A percentile compares a stretch with the other conserved stretches of the same genome.
These are phyloP conservation scores for Muraenolepis orangiensis DNA, from an alignment of 2,797 vertebrate species.

Conservation along the genomic window DNA sequence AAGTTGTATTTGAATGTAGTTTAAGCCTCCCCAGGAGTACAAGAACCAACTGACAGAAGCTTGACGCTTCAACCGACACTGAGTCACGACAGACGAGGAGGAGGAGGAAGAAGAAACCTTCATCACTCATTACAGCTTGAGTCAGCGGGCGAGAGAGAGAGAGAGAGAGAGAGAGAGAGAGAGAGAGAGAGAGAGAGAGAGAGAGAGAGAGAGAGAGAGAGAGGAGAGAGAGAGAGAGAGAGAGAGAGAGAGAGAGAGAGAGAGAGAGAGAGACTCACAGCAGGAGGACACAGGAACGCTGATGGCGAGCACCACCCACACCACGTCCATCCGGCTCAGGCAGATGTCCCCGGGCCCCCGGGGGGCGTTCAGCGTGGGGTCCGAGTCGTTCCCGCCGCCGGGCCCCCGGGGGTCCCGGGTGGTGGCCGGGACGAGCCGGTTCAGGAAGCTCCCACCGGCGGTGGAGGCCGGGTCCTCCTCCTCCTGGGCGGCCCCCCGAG, in stretches of 20 bases:
- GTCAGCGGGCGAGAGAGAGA: no score
- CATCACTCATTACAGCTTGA: no score
- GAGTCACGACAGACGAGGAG: background rate
- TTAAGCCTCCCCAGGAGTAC: background rate
- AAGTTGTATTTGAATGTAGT: background rate
- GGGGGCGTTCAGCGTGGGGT: constrained; percentile 76
- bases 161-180: no score
- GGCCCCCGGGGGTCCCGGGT: constrained; percentile 77
- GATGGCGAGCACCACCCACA: constrained; percentile 95
- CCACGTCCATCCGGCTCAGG: constrained; percentile 92
- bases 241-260: no score
- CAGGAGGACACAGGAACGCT: constrained; percentile 93
- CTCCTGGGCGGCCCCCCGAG: background rate
- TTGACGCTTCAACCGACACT: background rate
- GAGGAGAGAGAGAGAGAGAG: no score
- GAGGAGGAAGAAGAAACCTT: no score
- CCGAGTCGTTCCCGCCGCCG: constrained; percentile 82
- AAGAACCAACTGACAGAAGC: background rate
- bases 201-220: no score
- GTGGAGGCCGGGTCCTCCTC: constrained; percentile 72
- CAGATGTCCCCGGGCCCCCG: constrained; percentile 85
- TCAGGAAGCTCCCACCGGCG: constrained; percentile 84
- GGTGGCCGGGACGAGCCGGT: constrained; percentile 82
- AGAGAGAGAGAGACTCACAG: constrained; percentile 86
- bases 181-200: no score